Percentiles rank a stretch among this genome's conserved stretches.
phyloP scores from a whole-genome alignment of 2,113 vertebrate species.

The Apus apus region DNA sequence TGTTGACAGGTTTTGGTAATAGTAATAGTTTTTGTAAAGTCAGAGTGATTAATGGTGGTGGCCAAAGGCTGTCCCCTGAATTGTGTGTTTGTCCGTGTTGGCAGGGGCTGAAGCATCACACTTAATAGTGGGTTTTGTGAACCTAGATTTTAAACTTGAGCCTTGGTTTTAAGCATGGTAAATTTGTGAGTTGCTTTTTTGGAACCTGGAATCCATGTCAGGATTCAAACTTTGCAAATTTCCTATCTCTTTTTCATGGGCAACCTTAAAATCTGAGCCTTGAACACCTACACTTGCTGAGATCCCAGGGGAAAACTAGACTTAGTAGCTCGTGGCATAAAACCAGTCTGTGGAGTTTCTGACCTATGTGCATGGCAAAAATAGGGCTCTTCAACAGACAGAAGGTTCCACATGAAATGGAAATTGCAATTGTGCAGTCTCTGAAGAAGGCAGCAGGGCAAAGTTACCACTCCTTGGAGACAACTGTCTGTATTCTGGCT shows the following conservation, averaged over 20 bases:
- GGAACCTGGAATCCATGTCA: neutral
- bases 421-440: neutral
- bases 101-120: neutral
- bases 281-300: neutral
- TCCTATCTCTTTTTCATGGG: neutral
- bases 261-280: neutral
- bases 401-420: neutral
- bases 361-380: neutral
- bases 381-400: neutral
- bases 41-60: neutral
- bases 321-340: neutral
- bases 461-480: neutral
- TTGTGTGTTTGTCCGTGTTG: neutral
- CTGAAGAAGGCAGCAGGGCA: neutral
- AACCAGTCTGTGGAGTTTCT: neutral
- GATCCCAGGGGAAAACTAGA: neutral
- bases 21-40: neutral
- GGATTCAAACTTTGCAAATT: neutral
- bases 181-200: neutral
- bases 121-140: accelerated
- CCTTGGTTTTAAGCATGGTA: neutral
- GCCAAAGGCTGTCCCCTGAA: neutral
- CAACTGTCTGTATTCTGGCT: neutral
- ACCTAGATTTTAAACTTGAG: neutral
- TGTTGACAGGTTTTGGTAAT: neutral